Evolutionary conservation across 2,888 invertebrate genomes (phyloP).

Genomic region (Apomyelois bistriatella): DNA sequence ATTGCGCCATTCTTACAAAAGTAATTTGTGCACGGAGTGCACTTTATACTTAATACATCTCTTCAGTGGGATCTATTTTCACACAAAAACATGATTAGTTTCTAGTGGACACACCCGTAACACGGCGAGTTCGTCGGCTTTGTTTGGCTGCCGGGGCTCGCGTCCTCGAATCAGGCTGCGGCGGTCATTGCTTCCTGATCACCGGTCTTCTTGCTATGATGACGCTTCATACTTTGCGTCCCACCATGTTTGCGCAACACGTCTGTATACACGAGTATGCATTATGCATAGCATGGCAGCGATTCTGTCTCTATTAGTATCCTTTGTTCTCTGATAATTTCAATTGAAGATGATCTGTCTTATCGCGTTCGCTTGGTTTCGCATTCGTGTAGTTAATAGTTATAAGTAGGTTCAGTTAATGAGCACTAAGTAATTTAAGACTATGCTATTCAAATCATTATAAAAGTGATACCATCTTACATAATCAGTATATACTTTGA

Average conservation of each 20-base stretch:
- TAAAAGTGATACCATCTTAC: background rate
- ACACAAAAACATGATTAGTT: background rate
- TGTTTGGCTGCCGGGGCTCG: slow-evolving; percentile 24
- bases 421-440: background rate
- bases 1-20: too few relatives aligned
- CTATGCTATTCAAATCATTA: background rate
- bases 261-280: slow-evolving; percentile 28
- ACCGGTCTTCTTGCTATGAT: slow-evolving; percentile 33
- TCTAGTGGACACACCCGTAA: background rate
- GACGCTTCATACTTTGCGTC: slow-evolving; percentile 24
- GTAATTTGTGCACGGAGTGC: too few relatives aligned
- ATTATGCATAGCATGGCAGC: slow-evolving; percentile 50
- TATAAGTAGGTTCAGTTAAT: background rate
- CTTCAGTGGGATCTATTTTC: background rate
- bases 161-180: slow-evolving; percentile 37
- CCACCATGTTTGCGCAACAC: slow-evolving; percentile 52
- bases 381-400: slow-evolving; percentile 1
- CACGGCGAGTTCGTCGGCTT: slow-evolving; percentile 35
- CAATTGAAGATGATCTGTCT: background rate
- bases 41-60: too few relatives aligned
- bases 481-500: slow-evolving; percentile 1
- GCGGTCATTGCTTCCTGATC: slow-evolving; percentile 72
- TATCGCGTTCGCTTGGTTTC: slow-evolving; percentile 3
- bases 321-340: slow-evolving; percentile 46
- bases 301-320: slow-evolving; percentile 42